Conservation (phyloP, 2,888 invertebrate species). For the Nemurella pictetii region DNA sequence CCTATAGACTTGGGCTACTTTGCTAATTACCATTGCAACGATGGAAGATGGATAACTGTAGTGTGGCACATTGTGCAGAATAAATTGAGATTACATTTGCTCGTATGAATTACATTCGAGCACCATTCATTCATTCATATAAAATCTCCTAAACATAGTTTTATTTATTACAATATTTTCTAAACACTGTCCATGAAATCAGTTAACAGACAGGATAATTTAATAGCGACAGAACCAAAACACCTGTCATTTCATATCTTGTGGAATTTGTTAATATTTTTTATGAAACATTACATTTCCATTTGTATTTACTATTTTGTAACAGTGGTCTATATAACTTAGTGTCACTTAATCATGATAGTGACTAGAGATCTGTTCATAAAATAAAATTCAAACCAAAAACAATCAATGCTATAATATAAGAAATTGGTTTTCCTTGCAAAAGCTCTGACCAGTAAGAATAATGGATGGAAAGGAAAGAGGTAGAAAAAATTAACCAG, state of each 20-base stretch:
- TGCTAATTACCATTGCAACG: constrained; percentile 25
- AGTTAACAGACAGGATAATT: neutral
- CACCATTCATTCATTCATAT: constrained; percentile 29
- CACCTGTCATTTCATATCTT: neutral
- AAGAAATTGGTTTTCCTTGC: too few relatives aligned
- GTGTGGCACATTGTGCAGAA: constrained; percentile 1
- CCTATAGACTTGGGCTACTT: neutral
- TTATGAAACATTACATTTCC: neutral
- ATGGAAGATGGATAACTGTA: constrained; percentile 33
- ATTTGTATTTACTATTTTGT: constrained; percentile 27
- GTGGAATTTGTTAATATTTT: neutral
- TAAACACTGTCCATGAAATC: neutral
- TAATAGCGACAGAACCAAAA: neutral
- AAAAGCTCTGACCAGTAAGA: too few relatives aligned
- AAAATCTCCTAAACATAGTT: constrained; percentile 14
- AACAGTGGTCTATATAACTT: constrained; percentile 31
- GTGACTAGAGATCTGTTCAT: constrained; percentile 25
- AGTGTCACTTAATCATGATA: constrained; percentile 14
- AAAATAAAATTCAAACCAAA: constrained; percentile 31
- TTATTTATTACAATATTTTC: neutral
- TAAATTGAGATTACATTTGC: neutral
- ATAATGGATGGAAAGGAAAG: too few relatives aligned
- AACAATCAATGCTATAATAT: constrained; percentile 9
- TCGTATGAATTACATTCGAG: constrained; percentile 14
- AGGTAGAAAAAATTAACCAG: too few relatives aligned